Evolutionary conservation across 2,888 invertebrate genomes (phyloP), one percentile per base, ranked within the genome.

Genomic region (Callyntrura guangdongensis): DNA sequence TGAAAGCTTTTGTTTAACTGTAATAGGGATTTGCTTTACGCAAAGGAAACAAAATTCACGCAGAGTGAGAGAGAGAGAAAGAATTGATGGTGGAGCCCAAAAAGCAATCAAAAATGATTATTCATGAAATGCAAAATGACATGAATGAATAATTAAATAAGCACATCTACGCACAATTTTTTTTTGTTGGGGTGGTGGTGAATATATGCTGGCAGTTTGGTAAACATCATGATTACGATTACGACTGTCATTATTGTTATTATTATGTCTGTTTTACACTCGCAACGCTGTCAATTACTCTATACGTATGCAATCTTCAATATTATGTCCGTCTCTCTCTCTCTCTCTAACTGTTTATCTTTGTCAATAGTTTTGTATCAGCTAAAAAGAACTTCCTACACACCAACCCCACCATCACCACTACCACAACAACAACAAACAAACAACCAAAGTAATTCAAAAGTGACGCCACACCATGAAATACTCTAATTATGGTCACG

Each of bases 21-120:
- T 36, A 36, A 53, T n/a, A n/a, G 12, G n/a, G 3, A 22, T 25
- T 64, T 25, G 64, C 64, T 12, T 12, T 5, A 53, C n/a, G 9
- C 45, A 11, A 74, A 5, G 0, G 47, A 17, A 47, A 74, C 47
- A 11, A 11, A 36, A 36, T 49, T 17, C 36, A 36, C 6, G 36
- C 36, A 36, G 36, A 4, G 36, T 4, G 6, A 4, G 36, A 36
- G 6, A 4, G 36, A 36, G 36, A 36, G 36, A 36, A 6, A 36
- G 36, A 36, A 36, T 4, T 36, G 36, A 36, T 36, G 36, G 36
- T 36, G 36, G 2, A 36, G 36, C 36, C 47, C 49, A 79, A 22
- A 64, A 86, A 79, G 85, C 9, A 86, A 79, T 86, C 67, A 67
- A 64, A 72, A 74, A 64, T 86, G 74, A 79, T 86, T 79, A 86